phyloP scores from a whole-genome alignment of 1,140 invertebrate species.

The Bilobella aurantiaca region DNA sequence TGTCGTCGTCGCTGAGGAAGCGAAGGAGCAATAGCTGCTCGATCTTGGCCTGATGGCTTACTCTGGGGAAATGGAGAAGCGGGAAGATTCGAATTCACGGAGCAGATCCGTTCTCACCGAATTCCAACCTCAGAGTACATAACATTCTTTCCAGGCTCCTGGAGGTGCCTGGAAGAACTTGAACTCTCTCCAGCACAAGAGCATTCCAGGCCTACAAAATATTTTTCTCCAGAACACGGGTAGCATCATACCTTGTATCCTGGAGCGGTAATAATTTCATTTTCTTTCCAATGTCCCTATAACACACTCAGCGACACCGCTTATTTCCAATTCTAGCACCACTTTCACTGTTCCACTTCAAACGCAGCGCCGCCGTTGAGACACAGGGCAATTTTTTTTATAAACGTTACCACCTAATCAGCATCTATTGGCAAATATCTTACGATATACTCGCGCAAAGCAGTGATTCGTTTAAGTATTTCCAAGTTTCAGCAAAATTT shows the following conservation, averaged over 20 bases:
- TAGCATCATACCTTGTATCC: too few relatives aligned
- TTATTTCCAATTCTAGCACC: not conserved
- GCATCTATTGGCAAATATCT: too few relatives aligned
- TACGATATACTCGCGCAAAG: too few relatives aligned
- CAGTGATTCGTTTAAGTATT: too few relatives aligned
- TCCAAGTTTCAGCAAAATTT: too few relatives aligned
- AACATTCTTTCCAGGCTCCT: not conserved
- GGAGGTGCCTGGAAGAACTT: not conserved
- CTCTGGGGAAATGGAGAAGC: not conserved
- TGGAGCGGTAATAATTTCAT: too few relatives aligned
- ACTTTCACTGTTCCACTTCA: not conserved
- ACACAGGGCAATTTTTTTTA: too few relatives aligned
- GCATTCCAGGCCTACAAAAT: too few relatives aligned
- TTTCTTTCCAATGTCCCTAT: not conserved
- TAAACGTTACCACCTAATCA: too few relatives aligned
- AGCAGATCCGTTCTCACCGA: not conserved
- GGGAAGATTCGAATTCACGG: not conserved
- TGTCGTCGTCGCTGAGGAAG: not conserved
- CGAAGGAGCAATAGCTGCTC: not conserved
- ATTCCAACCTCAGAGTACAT: constrained; percentile 1
- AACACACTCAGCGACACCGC: not conserved
- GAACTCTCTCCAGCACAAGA: too few relatives aligned
- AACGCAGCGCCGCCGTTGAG: too few relatives aligned
- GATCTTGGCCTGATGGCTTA: not conserved
- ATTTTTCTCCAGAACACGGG: too few relatives aligned